Evolutionary conservation across 1,140 invertebrate genomes (phyloP), one percentile per base, ranked within the genome.

Genomic region (Eriocheir sinensis): DNA sequence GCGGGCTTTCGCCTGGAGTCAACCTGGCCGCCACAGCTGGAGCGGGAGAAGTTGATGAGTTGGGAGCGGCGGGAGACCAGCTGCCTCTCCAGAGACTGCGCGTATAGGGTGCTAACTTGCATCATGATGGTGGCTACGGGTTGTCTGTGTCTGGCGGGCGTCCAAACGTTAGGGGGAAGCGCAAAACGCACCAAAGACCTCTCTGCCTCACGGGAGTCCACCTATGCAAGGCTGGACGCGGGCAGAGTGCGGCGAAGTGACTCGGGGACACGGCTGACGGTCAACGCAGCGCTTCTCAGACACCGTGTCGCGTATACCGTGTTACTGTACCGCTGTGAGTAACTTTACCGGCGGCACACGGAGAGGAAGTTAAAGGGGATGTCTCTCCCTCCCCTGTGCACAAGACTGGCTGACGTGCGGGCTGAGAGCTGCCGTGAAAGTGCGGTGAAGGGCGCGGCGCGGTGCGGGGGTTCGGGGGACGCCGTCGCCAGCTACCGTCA

Each of bases 91-190:
- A 95, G 93, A 81, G 95, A 86, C 48, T 95, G 95, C 41, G 95
- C 95, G 93, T 95, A 95, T 80, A 95, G 85, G 40, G 95, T 94
- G 83, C 95, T 95, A 27, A 95, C 95, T 91, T 95, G 95, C 95
- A 95, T 95, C 95, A 95, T 95, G 41, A 27, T 60, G 80, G 36
- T 83, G 85, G 91, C n/a, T 60, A 40, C 53, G 40, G 53, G 44
- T 88, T 86, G 38, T 86, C 44, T 34, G 9, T 89, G 12, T 32
- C 44, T 90, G 53, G 30, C 92, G 60, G 60, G 15, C 48, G 12
- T 53, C 89, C 36, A 90, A 90, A 90, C 44, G 32, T 53, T 0
- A 4, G 8, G 6, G n/a, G 60, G 86, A 89, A 40, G 41, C 86
- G 34, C 83, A 17, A 17, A 34, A 44, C 86, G 86, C 86, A 30